Conservation (phyloP, 2,797 vertebrate species). For the Falco peregrinus region DNA sequence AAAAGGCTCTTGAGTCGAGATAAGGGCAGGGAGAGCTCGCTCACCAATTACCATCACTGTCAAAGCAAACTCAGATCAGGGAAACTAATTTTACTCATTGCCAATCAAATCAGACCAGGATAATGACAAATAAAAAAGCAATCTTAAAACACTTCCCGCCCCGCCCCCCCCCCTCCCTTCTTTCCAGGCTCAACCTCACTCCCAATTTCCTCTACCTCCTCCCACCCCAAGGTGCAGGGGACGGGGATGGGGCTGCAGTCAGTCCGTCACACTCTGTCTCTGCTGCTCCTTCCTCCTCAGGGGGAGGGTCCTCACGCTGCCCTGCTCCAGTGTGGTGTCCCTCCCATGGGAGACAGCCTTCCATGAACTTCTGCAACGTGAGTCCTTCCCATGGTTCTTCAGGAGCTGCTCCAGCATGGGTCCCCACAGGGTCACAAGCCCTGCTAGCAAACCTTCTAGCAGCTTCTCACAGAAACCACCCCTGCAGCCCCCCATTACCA, state of each 20-base stretch:
- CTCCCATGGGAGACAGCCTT: background rate
- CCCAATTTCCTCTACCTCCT: background rate
- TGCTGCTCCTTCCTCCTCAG: background rate
- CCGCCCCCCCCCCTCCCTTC: background rate
- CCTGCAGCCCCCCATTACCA: background rate
- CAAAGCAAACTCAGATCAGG: background rate
- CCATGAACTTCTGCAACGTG: background rate
- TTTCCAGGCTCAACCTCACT: rapidly evolving
- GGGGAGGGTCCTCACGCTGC: background rate
- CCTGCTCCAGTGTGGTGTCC: background rate
- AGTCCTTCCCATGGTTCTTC: background rate
- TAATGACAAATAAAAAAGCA: background rate
- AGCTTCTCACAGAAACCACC: background rate
- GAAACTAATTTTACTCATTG: background rate
- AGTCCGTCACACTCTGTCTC: background rate
- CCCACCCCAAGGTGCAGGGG: background rate
- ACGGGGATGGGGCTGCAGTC: too few species aligned
- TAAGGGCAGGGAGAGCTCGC: background rate
- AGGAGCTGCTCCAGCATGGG: background rate
- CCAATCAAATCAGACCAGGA: background rate
- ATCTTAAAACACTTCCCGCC: background rate
- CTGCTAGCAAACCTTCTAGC: background rate
- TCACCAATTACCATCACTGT: background rate
- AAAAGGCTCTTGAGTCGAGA: background rate
- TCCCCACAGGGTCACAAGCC: too few species aligned